Conservation (phyloP, 2,888 invertebrate species). For the Oasisia sp. region DNA sequence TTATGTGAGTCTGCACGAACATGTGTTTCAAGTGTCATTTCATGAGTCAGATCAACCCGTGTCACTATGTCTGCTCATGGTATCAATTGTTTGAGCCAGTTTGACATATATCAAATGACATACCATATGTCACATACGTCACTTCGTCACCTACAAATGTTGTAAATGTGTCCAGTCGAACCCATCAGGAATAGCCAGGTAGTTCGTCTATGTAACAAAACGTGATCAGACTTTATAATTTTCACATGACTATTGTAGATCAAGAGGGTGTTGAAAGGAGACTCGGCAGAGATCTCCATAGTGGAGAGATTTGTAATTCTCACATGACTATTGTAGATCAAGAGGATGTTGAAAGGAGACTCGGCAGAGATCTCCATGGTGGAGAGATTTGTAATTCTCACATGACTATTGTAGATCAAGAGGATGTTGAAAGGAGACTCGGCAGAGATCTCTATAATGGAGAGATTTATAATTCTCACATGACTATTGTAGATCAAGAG, state of each 20-base stretch:
- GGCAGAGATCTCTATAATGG: constrained; percentile 79
- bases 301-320: constrained; percentile 82
- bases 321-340: neutral
- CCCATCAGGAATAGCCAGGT: too few species aligned
- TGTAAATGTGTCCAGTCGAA: too few species aligned
- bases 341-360: constrained; percentile 55
- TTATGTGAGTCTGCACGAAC: too few species aligned
- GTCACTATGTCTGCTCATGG: too few species aligned
- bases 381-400: constrained; percentile 79
- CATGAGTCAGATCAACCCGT: too few species aligned
- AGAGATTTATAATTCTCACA: constrained; percentile 71
- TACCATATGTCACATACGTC: too few species aligned
- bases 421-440: constrained; percentile 63
- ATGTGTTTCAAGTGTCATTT: too few species aligned
- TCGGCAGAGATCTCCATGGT: constrained; percentile 77
- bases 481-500: neutral
- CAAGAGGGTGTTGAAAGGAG: constrained; percentile 55
- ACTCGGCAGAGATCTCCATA: constrained; percentile 75
- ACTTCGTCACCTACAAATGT: too few species aligned
- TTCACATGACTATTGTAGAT: neutral
- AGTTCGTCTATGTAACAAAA: neutral
- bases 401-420: neutral
- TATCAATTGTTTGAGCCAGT: too few species aligned
- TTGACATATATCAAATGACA: too few species aligned
- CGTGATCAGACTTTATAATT: neutral